Conservation (phyloP, 2,113 vertebrate genomes). For the Pomatostomus ruficeps region DNA sequence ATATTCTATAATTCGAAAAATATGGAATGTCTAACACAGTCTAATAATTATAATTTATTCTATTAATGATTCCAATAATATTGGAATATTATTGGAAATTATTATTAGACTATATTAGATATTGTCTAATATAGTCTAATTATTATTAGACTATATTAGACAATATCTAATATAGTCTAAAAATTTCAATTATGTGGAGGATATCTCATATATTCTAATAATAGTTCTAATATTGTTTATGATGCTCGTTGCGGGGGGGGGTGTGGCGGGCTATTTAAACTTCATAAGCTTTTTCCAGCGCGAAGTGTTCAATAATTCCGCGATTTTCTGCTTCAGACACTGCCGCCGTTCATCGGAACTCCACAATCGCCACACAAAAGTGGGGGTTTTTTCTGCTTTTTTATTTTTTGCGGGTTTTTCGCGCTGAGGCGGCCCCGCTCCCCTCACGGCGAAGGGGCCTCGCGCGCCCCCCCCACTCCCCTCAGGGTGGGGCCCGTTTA, state of each 20-base stretch:
- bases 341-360: not conserved
- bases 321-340: not conserved
- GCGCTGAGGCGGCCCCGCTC: not conserved
- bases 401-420: not conserved
- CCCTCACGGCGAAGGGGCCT: not conserved
- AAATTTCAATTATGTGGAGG: not conserved
- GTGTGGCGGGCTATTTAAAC: not conserved
- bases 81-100: too few relatives aligned
- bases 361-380: not conserved
- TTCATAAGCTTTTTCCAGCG: not conserved
- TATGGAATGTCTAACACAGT: not conserved
- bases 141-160: too few relatives aligned
- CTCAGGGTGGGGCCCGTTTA: not conserved
- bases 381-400: not conserved
- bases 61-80: not conserved
- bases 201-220: not conserved
- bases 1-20: not conserved
- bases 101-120: too few relatives aligned
- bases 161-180: not conserved
- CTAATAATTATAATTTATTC: not conserved
- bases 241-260: fast-evolving
- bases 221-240: not conserved
- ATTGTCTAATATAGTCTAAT: too few relatives aligned
- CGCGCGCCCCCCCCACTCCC: not conserved
- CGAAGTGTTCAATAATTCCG: not conserved